Percentiles rank a stretch among this genome's conserved stretches.
phyloP scores from a whole-genome alignment of 2,888 invertebrate genomes.

The Dyspetes luteomarginatus region DNA sequence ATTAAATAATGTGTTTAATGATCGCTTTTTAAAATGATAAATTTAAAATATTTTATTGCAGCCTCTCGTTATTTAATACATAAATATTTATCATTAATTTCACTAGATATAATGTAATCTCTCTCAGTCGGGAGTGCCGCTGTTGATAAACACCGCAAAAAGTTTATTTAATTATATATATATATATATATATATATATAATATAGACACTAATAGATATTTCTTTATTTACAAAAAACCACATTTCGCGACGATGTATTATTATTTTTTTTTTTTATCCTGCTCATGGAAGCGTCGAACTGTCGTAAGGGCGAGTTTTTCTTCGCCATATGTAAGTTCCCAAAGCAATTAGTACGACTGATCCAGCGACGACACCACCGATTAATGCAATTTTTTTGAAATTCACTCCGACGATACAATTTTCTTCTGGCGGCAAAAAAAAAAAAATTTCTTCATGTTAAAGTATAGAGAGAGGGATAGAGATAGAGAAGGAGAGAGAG shows the following conservation, averaged over 20 bases:
- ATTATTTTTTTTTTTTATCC: no score
- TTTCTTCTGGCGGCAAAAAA: constrained; percentile 66
- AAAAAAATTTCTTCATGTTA: constrained; percentile 26
- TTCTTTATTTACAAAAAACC: constrained; percentile 60
- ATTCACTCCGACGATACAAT: constrained; percentile 57
- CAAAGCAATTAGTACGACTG: constrained; percentile 55
- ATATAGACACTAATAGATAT: constrained; percentile 29
- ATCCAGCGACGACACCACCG: constrained; percentile 64
- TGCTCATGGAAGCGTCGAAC: constrained; percentile 65
- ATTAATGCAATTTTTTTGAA: constrained; percentile 63
- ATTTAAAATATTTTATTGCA: background rate
- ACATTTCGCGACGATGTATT: constrained; percentile 36
- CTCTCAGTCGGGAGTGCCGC: constrained; percentile 19
- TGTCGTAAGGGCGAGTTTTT: constrained; percentile 48
- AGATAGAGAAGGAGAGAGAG: background rate
- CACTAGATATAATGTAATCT: constrained; percentile 12
- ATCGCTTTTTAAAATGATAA: background rate
- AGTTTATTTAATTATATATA: background rate
- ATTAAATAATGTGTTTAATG: background rate
- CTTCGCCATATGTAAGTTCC: constrained; percentile 60
- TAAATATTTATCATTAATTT: constrained; percentile 42
- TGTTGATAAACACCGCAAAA: background rate
- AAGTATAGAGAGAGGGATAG: constrained; percentile 9
- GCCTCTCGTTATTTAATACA: background rate
- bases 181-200: constrained; percentile 6